Evolutionary conservation across 2,797 vertebrate genomes (phyloP).

Genomic region (Coregonus ussuriensis): DNA sequence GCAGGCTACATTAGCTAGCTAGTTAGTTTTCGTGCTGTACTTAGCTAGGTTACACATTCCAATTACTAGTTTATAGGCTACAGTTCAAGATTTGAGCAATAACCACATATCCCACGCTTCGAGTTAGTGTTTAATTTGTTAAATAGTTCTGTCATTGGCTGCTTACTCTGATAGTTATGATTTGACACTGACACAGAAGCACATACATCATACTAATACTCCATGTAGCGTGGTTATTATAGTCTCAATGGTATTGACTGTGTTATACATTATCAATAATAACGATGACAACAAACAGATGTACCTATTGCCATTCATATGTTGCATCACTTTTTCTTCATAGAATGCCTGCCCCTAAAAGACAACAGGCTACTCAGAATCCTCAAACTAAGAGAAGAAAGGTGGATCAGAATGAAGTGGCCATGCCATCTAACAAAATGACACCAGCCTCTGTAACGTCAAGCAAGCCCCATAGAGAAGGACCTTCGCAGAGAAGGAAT

Average conservation of each 20-base stretch:
- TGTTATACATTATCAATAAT: not conserved
- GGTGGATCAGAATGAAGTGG: constrained; percentile 65
- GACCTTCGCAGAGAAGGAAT: constrained; percentile 59
- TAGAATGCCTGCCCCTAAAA: constrained; percentile 80
- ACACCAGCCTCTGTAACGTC: constrained; percentile 51
- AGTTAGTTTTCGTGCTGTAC: not conserved
- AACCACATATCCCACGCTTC: not conserved
- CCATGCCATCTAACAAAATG: constrained; percentile 56
- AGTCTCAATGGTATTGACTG: not conserved
- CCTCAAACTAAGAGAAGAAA: constrained; percentile 70
- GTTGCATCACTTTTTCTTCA: constrained; percentile 20
- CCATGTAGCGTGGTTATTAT: not conserved
- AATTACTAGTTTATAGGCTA: not conserved
- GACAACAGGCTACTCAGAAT: constrained; percentile 67
- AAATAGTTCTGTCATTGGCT: not conserved
- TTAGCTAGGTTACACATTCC: not conserved
- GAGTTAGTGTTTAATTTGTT: not conserved
- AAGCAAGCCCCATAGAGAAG: constrained; percentile 59
- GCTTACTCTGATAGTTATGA: not conserved
- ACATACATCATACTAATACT: not conserved
- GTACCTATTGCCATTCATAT: not conserved
- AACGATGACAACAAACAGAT: not conserved
- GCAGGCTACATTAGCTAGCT: not conserved
- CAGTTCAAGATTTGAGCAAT: not conserved
- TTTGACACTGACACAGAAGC: not conserved